Percentiles rank a stretch among this genome's conserved stretches.
Conservation (phyloP, 1,140 invertebrate genomes). For the Cherax quadricarinatus region DNA sequence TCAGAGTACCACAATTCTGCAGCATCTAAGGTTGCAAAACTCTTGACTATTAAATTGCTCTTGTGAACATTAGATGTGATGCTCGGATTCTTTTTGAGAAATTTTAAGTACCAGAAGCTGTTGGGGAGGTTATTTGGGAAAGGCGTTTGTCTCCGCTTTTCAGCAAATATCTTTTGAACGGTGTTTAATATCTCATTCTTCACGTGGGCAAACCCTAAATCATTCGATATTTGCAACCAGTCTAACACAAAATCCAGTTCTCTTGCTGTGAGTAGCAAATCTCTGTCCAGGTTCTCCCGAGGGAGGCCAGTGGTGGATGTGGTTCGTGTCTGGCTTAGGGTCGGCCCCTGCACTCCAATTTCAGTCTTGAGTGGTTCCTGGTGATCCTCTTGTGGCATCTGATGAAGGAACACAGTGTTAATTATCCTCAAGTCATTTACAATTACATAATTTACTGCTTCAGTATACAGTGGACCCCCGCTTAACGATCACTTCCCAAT, state of each 20-base stretch:
- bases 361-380: neutral
- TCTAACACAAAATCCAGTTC: neutral
- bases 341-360: neutral
- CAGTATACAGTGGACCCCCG: too few species aligned
- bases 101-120: neutral
- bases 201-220: slow-evolving; percentile 1
- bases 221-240: neutral
- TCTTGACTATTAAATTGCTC: neutral
- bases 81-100: neutral
- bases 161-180: slow-evolving; percentile 4
- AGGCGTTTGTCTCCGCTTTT: neutral
- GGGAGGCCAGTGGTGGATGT: neutral
- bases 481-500: too few species aligned
- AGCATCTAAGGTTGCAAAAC: neutral
- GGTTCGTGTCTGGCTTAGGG: neutral
- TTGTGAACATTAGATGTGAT: neutral
- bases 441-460: neutral
- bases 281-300: neutral
- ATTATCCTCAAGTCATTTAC: neutral
- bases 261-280: neutral
- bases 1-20: neutral
- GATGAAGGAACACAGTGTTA: slow-evolving; percentile 2
- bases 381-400: slow-evolving; percentile 2
- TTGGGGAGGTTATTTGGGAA: slow-evolving; percentile 5
- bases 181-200: neutral